Conservation (phyloP, 2,113 vertebrate species). For the Oncorhynchus mykiss region DNA sequence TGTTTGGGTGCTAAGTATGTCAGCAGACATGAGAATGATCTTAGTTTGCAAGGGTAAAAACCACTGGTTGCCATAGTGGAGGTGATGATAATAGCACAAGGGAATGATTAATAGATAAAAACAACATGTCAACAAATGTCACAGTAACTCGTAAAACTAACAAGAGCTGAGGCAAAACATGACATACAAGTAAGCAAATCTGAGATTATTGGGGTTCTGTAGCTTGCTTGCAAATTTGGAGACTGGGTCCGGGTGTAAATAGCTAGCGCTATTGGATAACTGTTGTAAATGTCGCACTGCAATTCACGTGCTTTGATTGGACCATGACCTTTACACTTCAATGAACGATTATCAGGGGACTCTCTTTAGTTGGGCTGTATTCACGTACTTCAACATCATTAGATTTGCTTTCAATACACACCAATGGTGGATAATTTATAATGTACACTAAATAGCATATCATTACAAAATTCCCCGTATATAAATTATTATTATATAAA, state of each 20-base stretch:
- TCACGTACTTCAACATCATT: neutral
- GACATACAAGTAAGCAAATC: neutral
- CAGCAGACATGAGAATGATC: neutral
- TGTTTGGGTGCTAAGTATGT: too few relatives aligned
- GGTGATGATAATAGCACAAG: neutral
- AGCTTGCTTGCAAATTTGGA: too few relatives aligned
- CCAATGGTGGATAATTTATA: neutral
- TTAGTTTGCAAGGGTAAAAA: neutral
- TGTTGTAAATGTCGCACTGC: constrained; percentile 47
- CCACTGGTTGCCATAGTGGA: neutral
- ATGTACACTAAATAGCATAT: neutral
- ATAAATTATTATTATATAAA: neutral
- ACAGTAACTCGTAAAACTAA: too few relatives aligned
- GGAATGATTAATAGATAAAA: neutral
- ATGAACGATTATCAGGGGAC: neutral
- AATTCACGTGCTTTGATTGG: constrained; percentile 19
- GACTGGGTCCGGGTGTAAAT: constrained; percentile 23
- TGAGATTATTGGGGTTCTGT: neutral
- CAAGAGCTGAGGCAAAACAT: constrained; percentile 16
- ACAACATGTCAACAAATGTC: too few relatives aligned
- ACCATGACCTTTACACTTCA: constrained; percentile 1
- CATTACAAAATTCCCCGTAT: neutral
- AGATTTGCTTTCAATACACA: neutral
- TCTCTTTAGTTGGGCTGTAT: neutral
- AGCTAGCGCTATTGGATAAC: constrained; percentile 39